A percentile compares a stretch with the other conserved stretches of the same genome.
These are phyloP conservation scores for Drosophila fulvimacula DNA, from an alignment of 2,888 invertebrate genomes.

Conservation along the genomic window DNA sequence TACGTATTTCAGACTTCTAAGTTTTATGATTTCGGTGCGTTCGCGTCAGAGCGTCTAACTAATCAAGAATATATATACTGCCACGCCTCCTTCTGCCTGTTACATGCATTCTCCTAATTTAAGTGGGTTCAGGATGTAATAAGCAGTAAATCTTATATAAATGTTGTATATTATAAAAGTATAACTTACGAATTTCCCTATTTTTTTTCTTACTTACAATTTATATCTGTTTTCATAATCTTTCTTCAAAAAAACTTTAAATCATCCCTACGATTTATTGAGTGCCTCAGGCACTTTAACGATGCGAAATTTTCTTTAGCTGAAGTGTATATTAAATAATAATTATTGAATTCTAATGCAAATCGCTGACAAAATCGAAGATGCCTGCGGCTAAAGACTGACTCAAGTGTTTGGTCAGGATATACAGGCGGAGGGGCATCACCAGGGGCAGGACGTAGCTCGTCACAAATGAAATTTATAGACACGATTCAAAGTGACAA, in stretches of 20 bases:
- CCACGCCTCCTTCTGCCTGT: too few species aligned
- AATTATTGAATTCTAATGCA: conserved; percentile 73
- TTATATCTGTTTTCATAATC: background rate
- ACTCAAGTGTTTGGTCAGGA: conserved; percentile 45
- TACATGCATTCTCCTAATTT: too few species aligned
- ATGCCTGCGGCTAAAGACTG: conserved; percentile 22
- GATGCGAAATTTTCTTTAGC: conserved; percentile 45
- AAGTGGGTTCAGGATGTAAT: too few species aligned
- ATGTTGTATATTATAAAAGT: conserved; percentile 4
- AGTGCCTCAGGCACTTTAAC: conserved; percentile 9
- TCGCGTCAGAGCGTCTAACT: too few species aligned
- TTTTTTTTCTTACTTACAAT: background rate
- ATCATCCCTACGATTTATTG: background rate
- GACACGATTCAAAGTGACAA: conserved; percentile 68
- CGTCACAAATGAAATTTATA: conserved; percentile 73
- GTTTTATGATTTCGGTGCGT: too few species aligned
- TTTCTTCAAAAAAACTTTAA: background rate
- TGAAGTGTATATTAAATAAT: conserved; percentile 74
- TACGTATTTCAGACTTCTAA: too few species aligned
- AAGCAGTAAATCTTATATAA: background rate
- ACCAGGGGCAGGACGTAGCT: conserved; percentile 36
- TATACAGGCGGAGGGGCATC: background rate
- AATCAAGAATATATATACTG: too few species aligned
- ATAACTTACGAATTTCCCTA: background rate
- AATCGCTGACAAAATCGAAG: conserved; percentile 41